Base-by-base conservation (phyloP, 2,797 vertebrate species). In the Bucorvus abyssinicus region DNA sequence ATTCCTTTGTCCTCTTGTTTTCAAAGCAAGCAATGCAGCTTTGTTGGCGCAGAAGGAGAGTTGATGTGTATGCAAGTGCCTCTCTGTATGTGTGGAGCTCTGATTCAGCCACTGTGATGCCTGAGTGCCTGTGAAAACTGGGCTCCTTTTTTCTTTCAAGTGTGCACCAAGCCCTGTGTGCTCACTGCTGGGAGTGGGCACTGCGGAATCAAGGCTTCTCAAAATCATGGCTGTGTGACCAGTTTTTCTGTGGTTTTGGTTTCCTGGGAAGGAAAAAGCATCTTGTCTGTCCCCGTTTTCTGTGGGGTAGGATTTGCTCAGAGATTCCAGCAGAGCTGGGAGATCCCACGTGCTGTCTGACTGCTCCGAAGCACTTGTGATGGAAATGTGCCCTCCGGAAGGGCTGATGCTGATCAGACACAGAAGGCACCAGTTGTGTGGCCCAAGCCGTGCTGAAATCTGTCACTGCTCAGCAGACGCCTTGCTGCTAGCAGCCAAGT, bases 321-420 rank as follows among this genome's bases (percentile, higher is more conserved):
- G 73, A 27, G 67, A 3, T 45, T 55, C 5, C 82, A 61, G 61
- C 59, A 55, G 70, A n/a, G 45, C 24, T 75, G 63, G 76, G 77
- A n/a, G 59, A 49, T 52, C n/a, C 63, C 63, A 6, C 0, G 0
- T 52, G 34, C 45, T 63, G 10, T 36, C 45, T 65, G 56, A 3
- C 21, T 27, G 65, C 65, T 50, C 0, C 0, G 0, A n/a, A 42
- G 79, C 7, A 9, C 12, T 70, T 49, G 0, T 42, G 49, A 65
- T 71, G 59, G 38, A 55, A 12, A 1, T 2, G 57, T 76, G 47
- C 15, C 63, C 63, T 29, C 34, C 3, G 77, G 85, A 84, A 26
- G 65, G 85, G 69, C 7, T 44, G 88, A 3, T 52, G 68, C 84
- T 59, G 64, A 0, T 70, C 56, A 44, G 42, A 7, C 34, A 9